Conservation (phyloP, 1,140 invertebrate genomes). For the Eubasilissa regina region DNA sequence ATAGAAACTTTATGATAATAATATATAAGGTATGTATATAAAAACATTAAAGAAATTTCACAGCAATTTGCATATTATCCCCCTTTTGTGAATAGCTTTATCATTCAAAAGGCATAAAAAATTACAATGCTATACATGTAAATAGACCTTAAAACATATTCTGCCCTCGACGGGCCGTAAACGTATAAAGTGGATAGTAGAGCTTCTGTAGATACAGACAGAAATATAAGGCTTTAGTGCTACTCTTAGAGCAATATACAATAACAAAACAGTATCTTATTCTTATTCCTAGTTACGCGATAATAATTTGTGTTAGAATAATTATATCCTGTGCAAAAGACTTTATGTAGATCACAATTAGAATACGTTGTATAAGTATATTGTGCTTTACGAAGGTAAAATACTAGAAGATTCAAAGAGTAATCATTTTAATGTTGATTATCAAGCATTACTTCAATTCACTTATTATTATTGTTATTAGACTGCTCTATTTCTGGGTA, state of each 20-base stretch:
- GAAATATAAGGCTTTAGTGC: slow-evolving; percentile 58
- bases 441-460: slow-evolving; percentile 57
- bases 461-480: slow-evolving; percentile 40
- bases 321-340: slow-evolving; percentile 58
- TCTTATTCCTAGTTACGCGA: slow-evolving; percentile 35
- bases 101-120: slow-evolving; percentile 54
- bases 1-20: slow-evolving; percentile 26
- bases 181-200: slow-evolving; percentile 8
- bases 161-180: slow-evolving; percentile 4
- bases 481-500: slow-evolving; percentile 49
- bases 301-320: slow-evolving; percentile 53
- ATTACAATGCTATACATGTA: slow-evolving; percentile 40
- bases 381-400: slow-evolving; percentile 56
- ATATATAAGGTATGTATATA: slow-evolving; percentile 35
- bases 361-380: slow-evolving; percentile 59
- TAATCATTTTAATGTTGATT: slow-evolving; percentile 56
- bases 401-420: slow-evolving; percentile 48
- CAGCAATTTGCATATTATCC: slow-evolving; percentile 46
- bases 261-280: slow-evolving; percentile 10
- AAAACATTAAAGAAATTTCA: slow-evolving; percentile 49
- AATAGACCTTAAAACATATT: slow-evolving; percentile 35
- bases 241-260: slow-evolving; percentile 55
- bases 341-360: slow-evolving; percentile 59
- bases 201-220: slow-evolving; percentile 37
- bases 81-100: slow-evolving; percentile 48